Percentiles rank a stretch among this genome's conserved stretches.
These are phyloP conservation scores for Drosophila biarmipes DNA, from an alignment of 1,140 invertebrate genomes.

Conservation along the genomic window DNA sequence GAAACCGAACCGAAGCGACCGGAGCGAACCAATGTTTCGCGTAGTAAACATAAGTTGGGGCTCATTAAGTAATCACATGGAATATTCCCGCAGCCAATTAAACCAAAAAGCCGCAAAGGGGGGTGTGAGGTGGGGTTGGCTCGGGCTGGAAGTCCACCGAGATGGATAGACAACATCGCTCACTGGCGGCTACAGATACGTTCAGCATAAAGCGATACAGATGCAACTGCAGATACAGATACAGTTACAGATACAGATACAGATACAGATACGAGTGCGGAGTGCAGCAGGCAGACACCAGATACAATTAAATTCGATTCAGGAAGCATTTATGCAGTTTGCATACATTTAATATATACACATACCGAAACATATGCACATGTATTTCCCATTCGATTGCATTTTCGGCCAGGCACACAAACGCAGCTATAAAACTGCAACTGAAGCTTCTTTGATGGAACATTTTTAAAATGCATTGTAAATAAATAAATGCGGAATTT, in stretches of 20 bases:
- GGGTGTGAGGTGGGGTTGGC: constrained; percentile 11
- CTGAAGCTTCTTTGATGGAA: constrained; percentile 46
- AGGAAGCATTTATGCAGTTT: constrained; percentile 80
- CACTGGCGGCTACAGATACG: constrained; percentile 27
- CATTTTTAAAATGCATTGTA: constrained; percentile 23
- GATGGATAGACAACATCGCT: constrained; percentile 68
- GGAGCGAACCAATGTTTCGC: constrained; percentile 46
- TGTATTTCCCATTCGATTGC: constrained; percentile 12
- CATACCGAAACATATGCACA: constrained; percentile 30
- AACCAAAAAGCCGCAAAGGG: constrained; percentile 70
- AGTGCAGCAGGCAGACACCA: constrained; percentile 45
- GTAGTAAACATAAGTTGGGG: constrained; percentile 74
- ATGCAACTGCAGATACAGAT: constrained; percentile 2
- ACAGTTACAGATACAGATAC: constrained; percentile 21
- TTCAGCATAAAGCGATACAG: constrained; percentile 19
- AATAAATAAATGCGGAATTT: constrained; percentile 30
- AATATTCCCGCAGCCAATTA: constrained; percentile 82
- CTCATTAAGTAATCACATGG: constrained; percentile 81
- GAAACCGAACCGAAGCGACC: constrained; percentile 45
- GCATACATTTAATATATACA: constrained; percentile 41
- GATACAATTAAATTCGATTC: constrained; percentile 81
- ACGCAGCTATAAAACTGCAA: constrained; percentile 25
- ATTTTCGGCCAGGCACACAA: constrained; percentile 5
- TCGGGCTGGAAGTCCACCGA: constrained; percentile 42
- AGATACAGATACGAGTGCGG: constrained; percentile 35